Percentiles rank a stretch among this genome's conserved stretches.
phyloP scores from a whole-genome alignment of 1,140 invertebrate genomes.

The Apis dorsata region DNA sequence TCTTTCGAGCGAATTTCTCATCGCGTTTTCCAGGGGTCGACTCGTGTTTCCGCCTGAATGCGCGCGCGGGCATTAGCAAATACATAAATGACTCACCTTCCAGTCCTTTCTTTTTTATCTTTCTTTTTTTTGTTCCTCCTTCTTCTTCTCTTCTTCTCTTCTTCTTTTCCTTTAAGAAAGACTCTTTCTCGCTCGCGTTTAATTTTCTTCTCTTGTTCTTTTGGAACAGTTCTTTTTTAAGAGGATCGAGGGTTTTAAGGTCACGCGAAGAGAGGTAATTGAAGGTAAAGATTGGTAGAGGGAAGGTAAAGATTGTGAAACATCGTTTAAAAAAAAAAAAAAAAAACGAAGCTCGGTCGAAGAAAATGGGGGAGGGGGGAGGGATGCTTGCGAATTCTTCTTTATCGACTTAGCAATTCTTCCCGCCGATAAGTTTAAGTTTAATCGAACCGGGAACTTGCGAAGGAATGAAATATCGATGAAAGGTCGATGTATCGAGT shows the following conservation, averaged over 20 bases:
- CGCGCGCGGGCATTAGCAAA: background rate
- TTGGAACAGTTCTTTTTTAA: background rate
- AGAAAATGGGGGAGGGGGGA: no score
- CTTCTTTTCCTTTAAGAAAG: background rate
- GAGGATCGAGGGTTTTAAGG: background rate
- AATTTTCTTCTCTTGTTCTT: background rate
- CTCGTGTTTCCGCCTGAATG: background rate
- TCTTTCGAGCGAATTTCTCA: background rate
- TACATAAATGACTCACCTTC: constrained; percentile 1
- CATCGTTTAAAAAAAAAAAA: no score
- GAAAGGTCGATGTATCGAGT: no score
- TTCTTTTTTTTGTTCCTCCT: no score
- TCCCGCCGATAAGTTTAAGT: no score
- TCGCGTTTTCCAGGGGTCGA: background rate
- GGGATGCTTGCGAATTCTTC: no score
- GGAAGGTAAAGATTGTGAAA: no score
- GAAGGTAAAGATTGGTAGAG: background rate
- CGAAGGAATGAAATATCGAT: no score
- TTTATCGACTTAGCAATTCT: no score
- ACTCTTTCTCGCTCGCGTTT: background rate
- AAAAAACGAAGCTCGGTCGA: no score
- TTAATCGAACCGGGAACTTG: no score
- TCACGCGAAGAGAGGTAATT: background rate
- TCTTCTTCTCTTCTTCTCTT: no score
- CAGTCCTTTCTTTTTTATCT: background rate